These are phyloP conservation scores for Lampris megalopsis DNA, from an alignment of 2,113 vertebrate species.

Conservation along the genomic window DNA sequence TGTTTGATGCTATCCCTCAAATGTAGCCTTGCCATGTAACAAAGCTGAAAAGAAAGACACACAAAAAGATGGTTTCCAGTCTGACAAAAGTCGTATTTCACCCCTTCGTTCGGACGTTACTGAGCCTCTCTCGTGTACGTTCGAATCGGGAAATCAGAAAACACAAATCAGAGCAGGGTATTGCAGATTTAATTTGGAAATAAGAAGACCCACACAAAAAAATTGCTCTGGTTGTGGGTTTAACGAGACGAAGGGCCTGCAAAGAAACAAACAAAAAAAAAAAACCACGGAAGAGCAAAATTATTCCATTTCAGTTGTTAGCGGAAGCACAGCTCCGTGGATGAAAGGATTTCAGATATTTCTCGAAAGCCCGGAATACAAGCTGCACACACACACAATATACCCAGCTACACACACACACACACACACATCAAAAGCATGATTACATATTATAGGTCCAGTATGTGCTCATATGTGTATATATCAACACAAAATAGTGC, in stretches of 20 bases:
- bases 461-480: slow-evolving; percentile 45
- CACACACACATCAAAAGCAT: slow-evolving; percentile 8
- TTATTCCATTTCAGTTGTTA: slow-evolving; percentile 63
- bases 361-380: slow-evolving; percentile 58
- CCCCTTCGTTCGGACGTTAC: slow-evolving; percentile 18
- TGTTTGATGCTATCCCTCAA: too few relatives aligned
- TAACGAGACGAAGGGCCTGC: slow-evolving; percentile 37
- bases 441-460: slow-evolving; percentile 37
- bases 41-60: background rate
- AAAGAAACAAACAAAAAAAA: slow-evolving; percentile 11
- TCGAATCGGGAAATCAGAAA: slow-evolving; percentile 18
- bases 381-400: slow-evolving; percentile 21
- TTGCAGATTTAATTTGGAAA: slow-evolving; percentile 13
- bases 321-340: slow-evolving; percentile 31
- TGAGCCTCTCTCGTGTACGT: slow-evolving; percentile 5
- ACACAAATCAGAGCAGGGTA: background rate
- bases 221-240: slow-evolving; percentile 29
- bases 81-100: slow-evolving; percentile 6
- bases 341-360: slow-evolving; percentile 65
- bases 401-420: slow-evolving; percentile 26
- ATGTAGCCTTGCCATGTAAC: background rate
- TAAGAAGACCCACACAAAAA: slow-evolving; percentile 20
- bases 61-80: background rate
- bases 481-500: slow-evolving; percentile 22
- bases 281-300: slow-evolving; percentile 55